Conservation (phyloP, 2,888 invertebrate genomes). For the Cataglyphis albicans region DNA sequence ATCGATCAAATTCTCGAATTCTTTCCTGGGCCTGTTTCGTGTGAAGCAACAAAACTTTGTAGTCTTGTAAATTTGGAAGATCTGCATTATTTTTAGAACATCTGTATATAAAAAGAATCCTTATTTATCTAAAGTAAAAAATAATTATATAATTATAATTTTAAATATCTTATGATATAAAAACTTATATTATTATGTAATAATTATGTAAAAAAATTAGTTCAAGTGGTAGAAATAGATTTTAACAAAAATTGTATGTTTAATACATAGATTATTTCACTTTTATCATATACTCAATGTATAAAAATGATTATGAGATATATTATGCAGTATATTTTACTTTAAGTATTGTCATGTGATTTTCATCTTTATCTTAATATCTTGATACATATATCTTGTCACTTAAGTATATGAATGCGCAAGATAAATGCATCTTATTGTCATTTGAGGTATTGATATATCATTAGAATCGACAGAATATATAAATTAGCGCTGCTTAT, state of each 20-base stretch:
- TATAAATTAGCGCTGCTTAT: conserved; percentile 13
- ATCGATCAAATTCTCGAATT: conserved; percentile 81
- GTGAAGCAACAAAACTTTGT: conserved; percentile 74
- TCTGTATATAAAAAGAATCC: conserved; percentile 62
- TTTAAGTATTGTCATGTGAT: conserved; percentile 68
- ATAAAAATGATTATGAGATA: background rate
- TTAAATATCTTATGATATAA: background rate
- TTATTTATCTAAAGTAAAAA: conserved; percentile 39
- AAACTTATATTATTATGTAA: background rate
- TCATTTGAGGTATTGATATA: conserved; percentile 68
- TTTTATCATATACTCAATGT: background rate
- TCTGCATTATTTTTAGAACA: conserved; percentile 61
- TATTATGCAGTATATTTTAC: conserved; percentile 1
- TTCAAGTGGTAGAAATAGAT: background rate
- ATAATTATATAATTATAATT: background rate
- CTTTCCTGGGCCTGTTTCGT: conserved; percentile 81
- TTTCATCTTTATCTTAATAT: conserved; percentile 23
- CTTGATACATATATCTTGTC: background rate
- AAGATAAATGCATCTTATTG: conserved; percentile 45
- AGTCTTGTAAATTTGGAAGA: conserved; percentile 62
- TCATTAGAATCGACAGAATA: background rate
- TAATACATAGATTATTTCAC: background rate
- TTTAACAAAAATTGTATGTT: background rate
- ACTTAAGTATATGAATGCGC: background rate
- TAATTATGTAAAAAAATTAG: background rate